Base-by-base conservation (phyloP, 1,140 invertebrate genomes). In the Drosophila santomea region DNA sequence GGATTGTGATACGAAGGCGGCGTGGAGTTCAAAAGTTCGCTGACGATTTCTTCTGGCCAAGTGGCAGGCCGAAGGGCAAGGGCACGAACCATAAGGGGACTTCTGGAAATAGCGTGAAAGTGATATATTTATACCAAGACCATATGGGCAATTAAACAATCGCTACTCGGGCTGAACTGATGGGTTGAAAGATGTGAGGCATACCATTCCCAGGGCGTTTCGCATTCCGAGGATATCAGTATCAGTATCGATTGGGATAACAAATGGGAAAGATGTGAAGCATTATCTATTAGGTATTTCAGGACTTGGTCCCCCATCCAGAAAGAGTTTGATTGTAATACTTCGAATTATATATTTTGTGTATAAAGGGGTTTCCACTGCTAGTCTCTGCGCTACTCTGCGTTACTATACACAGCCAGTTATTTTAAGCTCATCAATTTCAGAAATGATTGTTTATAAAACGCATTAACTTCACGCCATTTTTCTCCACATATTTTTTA, bases 111-210 rank as follows among this genome's bases (percentile, higher is more conserved):
- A 72, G 66, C 56, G 25, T 38, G 50, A 51, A 61, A 55, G 68
- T 73, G 69, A 74, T 74, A 43, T 66, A 73, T 73, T 48, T 59
- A 48, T 63, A 64, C 63, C 62, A 45, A 52, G 63, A 69, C 83
- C 82, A 86, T 85, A 78, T 88, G 82, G 78, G 47, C 78, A 78
- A 82, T 82, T 74, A 85, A 75, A 59, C 72, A 58, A 67, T 64
- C 71, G 59, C 74, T 64, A 64, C 52, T 74, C 71, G 56, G 72
- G 28, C 20, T 25, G 63, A 69, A 69, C n/a, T 36, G n/a, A 35
- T 57, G 35, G 62, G 43, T 28, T 35, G 43, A 56, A 20, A 28
- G 63, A 41, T 36, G 51, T 10, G 64, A 44, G 36, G 36, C 41
- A 36, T 38, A 17, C 3, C 60, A 75, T 58, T 63, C 71, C 59